phyloP scores from a whole-genome alignment of 2,888 invertebrate species.

The Monochamus alternatus region DNA sequence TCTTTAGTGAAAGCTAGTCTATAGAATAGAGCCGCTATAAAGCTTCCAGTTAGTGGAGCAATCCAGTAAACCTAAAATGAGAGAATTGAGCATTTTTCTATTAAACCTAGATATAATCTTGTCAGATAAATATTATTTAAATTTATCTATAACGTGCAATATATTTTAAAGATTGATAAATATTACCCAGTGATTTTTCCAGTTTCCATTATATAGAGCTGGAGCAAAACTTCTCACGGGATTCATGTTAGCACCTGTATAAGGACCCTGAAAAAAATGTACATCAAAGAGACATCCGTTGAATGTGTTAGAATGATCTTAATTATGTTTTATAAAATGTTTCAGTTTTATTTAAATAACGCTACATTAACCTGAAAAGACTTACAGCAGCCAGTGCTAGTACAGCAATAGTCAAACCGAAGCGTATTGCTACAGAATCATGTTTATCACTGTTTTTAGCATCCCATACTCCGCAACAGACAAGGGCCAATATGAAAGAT shows the following conservation, averaged over 20 bases:
- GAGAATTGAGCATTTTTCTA: background rate
- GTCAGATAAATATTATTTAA: background rate
- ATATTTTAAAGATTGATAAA: conserved; percentile 6
- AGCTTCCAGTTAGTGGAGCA: conserved; percentile 64
- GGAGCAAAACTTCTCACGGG: conserved; percentile 82
- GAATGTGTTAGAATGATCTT: too few species aligned
- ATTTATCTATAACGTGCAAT: background rate
- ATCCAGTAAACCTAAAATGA: conserved; percentile 64
- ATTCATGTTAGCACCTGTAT: conserved; percentile 81
- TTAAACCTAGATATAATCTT: background rate
- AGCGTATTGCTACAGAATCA: conserved; percentile 79
- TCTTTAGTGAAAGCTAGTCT: conserved; percentile 64
- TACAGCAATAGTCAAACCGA: conserved; percentile 79
- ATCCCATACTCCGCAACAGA: conserved; percentile 84
- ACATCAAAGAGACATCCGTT: too few species aligned
- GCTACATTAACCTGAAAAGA: background rate
- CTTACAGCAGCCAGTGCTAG: conserved; percentile 80
- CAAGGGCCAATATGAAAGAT: conserved; percentile 78
- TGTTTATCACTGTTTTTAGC: conserved; percentile 77
- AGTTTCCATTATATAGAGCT: conserved; percentile 79
- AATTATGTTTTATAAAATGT: too few species aligned
- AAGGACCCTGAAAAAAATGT: conserved; percentile 68
- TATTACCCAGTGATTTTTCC: conserved; percentile 79
- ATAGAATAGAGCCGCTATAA: conserved; percentile 65
- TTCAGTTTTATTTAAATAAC: too few species aligned